Conservation (phyloP, 2,888 invertebrate species). For the Tenthredo livida region DNA sequence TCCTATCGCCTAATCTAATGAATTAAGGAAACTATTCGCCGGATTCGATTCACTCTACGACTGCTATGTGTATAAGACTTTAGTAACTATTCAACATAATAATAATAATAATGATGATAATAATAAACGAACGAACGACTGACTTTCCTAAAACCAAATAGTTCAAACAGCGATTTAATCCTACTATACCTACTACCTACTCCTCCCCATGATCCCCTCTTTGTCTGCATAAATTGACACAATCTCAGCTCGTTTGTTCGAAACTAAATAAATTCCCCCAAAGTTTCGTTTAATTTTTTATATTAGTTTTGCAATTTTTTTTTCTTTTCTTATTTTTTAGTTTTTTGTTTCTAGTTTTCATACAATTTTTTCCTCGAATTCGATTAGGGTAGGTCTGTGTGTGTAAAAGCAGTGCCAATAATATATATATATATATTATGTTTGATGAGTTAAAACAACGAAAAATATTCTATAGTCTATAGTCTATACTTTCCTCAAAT, state of each 20-base stretch:
- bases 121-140: neutral
- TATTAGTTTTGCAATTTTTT: neutral
- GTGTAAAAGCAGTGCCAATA: neutral
- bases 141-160: neutral
- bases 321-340: neutral
- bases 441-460: conserved; percentile 10
- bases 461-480: neutral
- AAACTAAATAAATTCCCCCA: neutral
- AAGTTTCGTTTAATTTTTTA: neutral
- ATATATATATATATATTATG: neutral
- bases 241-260: neutral
- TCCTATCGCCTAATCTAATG: neutral
- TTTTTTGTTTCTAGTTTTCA: neutral
- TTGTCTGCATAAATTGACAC: neutral
- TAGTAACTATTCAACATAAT: neutral
- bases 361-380: neutral
- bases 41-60: neutral
- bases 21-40: neutral
- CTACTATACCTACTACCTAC: too few species aligned
- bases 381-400: neutral
- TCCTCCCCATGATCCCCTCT: neutral
- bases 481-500: neutral
- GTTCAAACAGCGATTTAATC: neutral
- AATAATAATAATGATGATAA: neutral
- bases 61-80: neutral